phyloP scores from a whole-genome alignment of 2,888 invertebrate species.

The Caenorhabditis sp. region DNA sequence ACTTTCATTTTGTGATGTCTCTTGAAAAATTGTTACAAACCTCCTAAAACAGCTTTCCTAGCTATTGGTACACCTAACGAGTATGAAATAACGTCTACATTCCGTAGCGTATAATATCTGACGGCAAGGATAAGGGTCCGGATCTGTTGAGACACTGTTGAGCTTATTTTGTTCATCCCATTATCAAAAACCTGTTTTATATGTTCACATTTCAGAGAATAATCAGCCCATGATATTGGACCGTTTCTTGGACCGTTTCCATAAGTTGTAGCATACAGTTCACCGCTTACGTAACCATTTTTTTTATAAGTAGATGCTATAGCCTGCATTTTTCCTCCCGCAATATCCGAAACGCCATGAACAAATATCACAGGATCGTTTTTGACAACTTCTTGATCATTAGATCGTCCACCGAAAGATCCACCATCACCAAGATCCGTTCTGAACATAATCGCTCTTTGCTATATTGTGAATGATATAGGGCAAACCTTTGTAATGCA shows the following conservation, averaged over 20 bases:
- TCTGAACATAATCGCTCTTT: constrained; percentile 21
- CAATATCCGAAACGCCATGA: constrained; percentile 73
- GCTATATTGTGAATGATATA: no score
- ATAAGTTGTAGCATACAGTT: constrained; percentile 74
- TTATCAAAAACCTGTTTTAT: constrained; percentile 67
- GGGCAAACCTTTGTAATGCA: no score
- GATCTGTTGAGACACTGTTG: no score
- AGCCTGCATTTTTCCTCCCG: constrained; percentile 69
- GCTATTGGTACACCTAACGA: constrained; percentile 74
- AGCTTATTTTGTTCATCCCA: no score
- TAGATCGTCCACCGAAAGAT: constrained; percentile 55
- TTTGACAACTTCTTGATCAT: constrained; percentile 14
- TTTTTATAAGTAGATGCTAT: constrained; percentile 59
- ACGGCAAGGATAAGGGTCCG: constrained; percentile 74
- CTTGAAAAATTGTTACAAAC: constrained; percentile 39
- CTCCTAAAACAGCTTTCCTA: constrained; percentile 74
- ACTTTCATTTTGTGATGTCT: no score
- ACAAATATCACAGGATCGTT: constrained; percentile 63
- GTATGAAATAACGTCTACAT: constrained; percentile 73
- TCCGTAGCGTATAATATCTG: constrained; percentile 71
- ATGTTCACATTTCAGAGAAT: constrained; percentile 74
- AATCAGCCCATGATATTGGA: constrained; percentile 72
- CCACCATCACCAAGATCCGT: constrained; percentile 58
- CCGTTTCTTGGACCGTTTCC: constrained; percentile 60
- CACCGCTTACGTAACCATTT: constrained; percentile 63